A percentile compares a stretch with the other conserved stretches of the same genome.
These are phyloP conservation scores for Ptychadena robeensis DNA, from an alignment of 2,797 vertebrate genomes.

Conservation along the genomic window DNA sequence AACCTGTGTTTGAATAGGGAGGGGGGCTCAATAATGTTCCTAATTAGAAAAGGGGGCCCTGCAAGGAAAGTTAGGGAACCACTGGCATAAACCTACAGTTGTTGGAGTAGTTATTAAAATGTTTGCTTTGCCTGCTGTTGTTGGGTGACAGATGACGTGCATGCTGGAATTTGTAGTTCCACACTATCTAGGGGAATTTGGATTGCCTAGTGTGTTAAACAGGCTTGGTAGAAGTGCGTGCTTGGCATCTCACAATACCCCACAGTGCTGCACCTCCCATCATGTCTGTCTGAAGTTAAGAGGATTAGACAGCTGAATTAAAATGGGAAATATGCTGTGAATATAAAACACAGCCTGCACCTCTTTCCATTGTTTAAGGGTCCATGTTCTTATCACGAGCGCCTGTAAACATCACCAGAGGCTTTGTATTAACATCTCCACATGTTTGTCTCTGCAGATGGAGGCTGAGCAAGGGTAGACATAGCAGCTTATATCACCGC, in stretches of 20 bases:
- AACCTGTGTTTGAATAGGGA: too few relatives aligned
- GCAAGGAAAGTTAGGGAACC: too few relatives aligned
- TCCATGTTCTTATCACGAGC: background rate
- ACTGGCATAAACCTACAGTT: too few relatives aligned
- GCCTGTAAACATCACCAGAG: slow-evolving; percentile 4
- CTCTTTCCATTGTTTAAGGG: background rate
- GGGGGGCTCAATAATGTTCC: too few relatives aligned
- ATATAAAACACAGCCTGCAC: background rate
- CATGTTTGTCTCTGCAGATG: background rate
- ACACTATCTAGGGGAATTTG: background rate
- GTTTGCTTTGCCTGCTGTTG: too few relatives aligned
- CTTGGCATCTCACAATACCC: background rate
- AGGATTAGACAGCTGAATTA: slow-evolving; percentile 12
- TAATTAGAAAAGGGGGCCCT: too few relatives aligned
- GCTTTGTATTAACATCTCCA: background rate
- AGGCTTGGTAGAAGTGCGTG: background rate
- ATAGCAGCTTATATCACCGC: background rate
- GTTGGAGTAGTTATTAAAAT: too few relatives aligned
- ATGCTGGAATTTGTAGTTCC: background rate
- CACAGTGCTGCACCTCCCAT: background rate
- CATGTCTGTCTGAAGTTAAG: background rate
- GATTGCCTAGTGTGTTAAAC: background rate
- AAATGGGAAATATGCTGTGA: slow-evolving; percentile 3
- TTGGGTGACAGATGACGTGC: too few relatives aligned
- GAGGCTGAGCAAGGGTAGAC: background rate